Evolutionary conservation across 2,888 invertebrate species (phyloP).

Genomic region (Parnassius apollo): DNA sequence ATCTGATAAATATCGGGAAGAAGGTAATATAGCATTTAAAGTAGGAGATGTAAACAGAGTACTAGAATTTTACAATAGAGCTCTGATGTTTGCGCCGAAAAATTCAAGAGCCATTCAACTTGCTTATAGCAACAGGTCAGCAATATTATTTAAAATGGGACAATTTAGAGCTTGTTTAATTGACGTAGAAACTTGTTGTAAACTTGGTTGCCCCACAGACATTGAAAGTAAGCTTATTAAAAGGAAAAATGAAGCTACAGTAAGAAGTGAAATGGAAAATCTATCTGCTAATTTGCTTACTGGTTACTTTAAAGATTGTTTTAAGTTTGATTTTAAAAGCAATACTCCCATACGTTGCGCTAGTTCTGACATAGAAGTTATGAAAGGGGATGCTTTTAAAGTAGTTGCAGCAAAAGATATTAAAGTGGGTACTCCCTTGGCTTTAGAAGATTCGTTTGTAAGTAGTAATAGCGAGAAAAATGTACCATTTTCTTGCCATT

Average conservation of each 20-base stretch:
- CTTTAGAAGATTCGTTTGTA: constrained; percentile 37
- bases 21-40: no score
- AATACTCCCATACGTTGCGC: constrained; percentile 37
- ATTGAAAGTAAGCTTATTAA: constrained; percentile 33
- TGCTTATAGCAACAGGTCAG: constrained; percentile 43
- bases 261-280: constrained; percentile 1
- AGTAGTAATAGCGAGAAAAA: constrained; percentile 21
- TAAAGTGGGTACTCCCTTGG: constrained; percentile 38
- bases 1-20: no score
- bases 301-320: constrained; percentile 22
- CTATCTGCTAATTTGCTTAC: neutral
- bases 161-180: constrained; percentile 32
- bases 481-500: constrained; percentile 32
- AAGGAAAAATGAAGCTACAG: constrained; percentile 28
- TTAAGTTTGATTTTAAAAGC: constrained; percentile 19
- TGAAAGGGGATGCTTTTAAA: constrained; percentile 29
- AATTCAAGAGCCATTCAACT: constrained; percentile 35
- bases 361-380: constrained; percentile 33
- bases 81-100: constrained; percentile 39
- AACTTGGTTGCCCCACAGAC: constrained; percentile 36
- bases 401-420: constrained; percentile 37
- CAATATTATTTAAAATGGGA: constrained; percentile 30
- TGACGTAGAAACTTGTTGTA: constrained; percentile 39
- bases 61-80: constrained; percentile 37
- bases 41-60: constrained; percentile 28